Base-by-base conservation (phyloP, 2,888 invertebrate species). In the Ornithoptera alexandrae region DNA sequence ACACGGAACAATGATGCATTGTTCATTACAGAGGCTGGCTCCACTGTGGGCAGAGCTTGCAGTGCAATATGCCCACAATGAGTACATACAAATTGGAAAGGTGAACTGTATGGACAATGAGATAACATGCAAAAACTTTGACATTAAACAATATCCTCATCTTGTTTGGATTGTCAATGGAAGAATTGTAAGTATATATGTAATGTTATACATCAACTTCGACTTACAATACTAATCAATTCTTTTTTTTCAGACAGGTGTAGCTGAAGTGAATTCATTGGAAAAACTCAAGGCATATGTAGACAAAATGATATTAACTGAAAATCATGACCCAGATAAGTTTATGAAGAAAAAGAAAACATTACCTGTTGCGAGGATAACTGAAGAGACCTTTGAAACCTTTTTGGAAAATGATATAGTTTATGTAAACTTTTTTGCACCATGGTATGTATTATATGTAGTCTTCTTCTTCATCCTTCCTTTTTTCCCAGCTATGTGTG, bases 121-220 rank as follows among this genome's bases (percentile, higher is more conserved):
- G 68, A 92, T 94, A 56, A 93, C 96, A 2, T 98, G 98, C 84
- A 94, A 94, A 72, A 95, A 95, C 76, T 96, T 96, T 81, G 96
- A 96, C 74, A 95, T 98, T 53, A 96, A 96, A 82, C 97, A 97
- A 57, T 98, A 97, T 84, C 98, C 98, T 0, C 96, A 97, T 2
- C 86, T 98, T 7, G 85, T 97, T 60, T 98, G 97, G 97, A 96
- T 98, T 75, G 95, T 96, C 81, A 95, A 97, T 87, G 98, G 98
- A 20, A 95, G 96, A 85, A 96, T 96, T 90, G 96, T 95, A 83
- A 89, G 88, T 84, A 18, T 17, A 5, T 57, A 20, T 20, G 15
- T 57, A 10, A 8, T 12, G 22, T 12, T 22, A 10, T 22, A 24
- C 57, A 22, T n/a, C 1, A 10, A 39, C 10, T 17, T 8, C 15